Evolutionary conservation across 2,888 invertebrate genomes (phyloP), one percentile per base, ranked within the genome.

Genomic region (Leptopilina syphax): DNA sequence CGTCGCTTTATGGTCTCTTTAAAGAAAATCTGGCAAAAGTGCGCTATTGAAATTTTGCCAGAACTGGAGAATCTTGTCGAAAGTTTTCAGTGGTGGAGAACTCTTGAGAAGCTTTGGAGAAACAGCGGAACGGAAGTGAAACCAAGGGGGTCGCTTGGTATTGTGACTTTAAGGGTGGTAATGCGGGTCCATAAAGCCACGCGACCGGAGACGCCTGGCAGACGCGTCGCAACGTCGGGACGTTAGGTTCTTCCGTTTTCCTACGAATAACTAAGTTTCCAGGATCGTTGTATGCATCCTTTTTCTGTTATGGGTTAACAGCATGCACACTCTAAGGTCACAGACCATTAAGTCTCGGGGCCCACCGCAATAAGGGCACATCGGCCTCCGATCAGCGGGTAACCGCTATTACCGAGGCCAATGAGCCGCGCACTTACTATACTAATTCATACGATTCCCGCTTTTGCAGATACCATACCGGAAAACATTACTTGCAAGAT

Each of bases 391-490:
- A 87, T 88, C 89, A 87, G 89, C 87, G 91, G 91, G 88, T 89
- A 89, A 92, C 91, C 92, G 89, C 92, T 91, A 91, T 91, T 91
- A 91, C 88, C 84, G 84, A 87, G 84, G 87, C 90, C 90, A 92
- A 92, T 92, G 91, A 91, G 88, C 90, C 90, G 85, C 85, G 87
- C 9, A 10, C 50, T 50, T 12, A 50, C 50, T 85, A 84, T 84
- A 86, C 84, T 85, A 85, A 87, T 88, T 87, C 85, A 83, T 85
- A 86, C 85, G 88, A 89, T 90, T 87, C 88, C 86, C 84, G 79
- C 82, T 84, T 84, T 83, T 88, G 89, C 85, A 81, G 89, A 90
- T 85, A 81, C 83, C 80, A 78, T 84, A 82, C 65, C 54, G 79
- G 54, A 54, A 77, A 65, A 65, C 27, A 24, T 73, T 73, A 73